These are phyloP conservation scores for Pachypsylla venusta DNA, from an alignment of 1,140 invertebrate genomes.

Conservation along the genomic window DNA sequence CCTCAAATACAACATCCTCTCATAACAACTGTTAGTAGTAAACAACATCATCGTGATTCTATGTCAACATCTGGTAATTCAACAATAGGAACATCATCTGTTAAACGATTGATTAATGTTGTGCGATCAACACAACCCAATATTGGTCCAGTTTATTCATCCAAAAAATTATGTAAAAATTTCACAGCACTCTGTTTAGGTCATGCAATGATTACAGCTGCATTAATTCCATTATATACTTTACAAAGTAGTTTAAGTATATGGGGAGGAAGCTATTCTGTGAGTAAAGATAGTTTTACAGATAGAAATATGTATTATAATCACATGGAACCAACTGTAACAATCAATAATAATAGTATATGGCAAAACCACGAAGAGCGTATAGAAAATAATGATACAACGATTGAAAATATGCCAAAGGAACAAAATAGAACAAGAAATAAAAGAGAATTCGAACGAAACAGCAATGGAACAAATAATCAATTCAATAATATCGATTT, in stretches of 20 bases:
- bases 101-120: slow-evolving; percentile 44
- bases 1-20: slow-evolving; percentile 1
- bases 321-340: slow-evolving; percentile 23
- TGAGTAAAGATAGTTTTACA: neutral
- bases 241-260: slow-evolving; percentile 38
- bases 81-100: slow-evolving; percentile 35
- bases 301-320: slow-evolving; percentile 16
- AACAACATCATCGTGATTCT: slow-evolving; percentile 37
- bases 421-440: neutral
- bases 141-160: slow-evolving; percentile 31
- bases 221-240: slow-evolving; percentile 43
- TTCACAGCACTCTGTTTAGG: slow-evolving; percentile 40
- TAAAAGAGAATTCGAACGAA: neutral
- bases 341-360: slow-evolving; percentile 1
- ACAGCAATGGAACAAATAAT: too few species aligned
- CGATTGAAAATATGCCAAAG: too few species aligned
- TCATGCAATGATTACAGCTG: slow-evolving; percentile 42
- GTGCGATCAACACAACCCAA: slow-evolving; percentile 29
- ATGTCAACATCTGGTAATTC: slow-evolving; percentile 48
- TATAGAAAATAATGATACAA: neutral
- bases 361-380: neutral
- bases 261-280: slow-evolving; percentile 29
- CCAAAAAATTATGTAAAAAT: slow-evolving; percentile 33
- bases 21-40: neutral
- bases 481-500: too few species aligned